These are phyloP conservation scores for Microplitis mediator DNA, from an alignment of 1,140 invertebrate species.

Conservation along the genomic window DNA sequence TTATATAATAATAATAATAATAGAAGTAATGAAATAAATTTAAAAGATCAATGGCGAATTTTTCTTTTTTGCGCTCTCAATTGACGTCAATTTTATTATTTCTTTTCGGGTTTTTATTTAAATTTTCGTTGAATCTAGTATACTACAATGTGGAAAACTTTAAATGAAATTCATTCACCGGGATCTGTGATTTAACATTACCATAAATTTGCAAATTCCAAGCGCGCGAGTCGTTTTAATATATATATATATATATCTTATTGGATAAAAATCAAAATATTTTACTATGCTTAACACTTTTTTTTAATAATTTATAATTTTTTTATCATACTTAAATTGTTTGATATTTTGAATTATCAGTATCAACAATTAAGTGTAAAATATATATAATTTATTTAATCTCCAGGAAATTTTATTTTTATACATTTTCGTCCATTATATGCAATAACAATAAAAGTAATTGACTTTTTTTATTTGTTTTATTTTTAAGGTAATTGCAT, in stretches of 20 bases:
- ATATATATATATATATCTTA: slow-evolving; percentile 38
- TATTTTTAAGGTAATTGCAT: too few relatives aligned
- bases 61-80: neutral
- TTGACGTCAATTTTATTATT: neutral
- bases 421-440: too few relatives aligned
- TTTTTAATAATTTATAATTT: neutral
- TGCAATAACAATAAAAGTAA: too few relatives aligned
- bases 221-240: slow-evolving; percentile 39
- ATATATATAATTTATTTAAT: too few relatives aligned
- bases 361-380: too few relatives aligned
- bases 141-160: slow-evolving; percentile 40
- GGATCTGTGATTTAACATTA: slow-evolving; percentile 51
- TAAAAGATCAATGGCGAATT: neutral
- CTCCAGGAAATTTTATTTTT: too few relatives aligned
- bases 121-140: slow-evolving; percentile 1
- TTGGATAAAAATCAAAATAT: slow-evolving; percentile 24
- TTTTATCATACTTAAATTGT: too few relatives aligned
- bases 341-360: too few relatives aligned
- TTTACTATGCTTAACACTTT: slow-evolving; percentile 5
- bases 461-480: too few relatives aligned
- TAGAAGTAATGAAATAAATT: too few relatives aligned
- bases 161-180: slow-evolving; percentile 53
- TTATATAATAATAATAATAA: too few relatives aligned
- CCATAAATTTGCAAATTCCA: slow-evolving; percentile 52
- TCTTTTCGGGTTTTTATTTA: neutral